Evolutionary conservation across 2,797 vertebrate genomes (phyloP), one percentile per base, ranked within the genome.

Genomic region (Chaenodraco wilsoni): DNA sequence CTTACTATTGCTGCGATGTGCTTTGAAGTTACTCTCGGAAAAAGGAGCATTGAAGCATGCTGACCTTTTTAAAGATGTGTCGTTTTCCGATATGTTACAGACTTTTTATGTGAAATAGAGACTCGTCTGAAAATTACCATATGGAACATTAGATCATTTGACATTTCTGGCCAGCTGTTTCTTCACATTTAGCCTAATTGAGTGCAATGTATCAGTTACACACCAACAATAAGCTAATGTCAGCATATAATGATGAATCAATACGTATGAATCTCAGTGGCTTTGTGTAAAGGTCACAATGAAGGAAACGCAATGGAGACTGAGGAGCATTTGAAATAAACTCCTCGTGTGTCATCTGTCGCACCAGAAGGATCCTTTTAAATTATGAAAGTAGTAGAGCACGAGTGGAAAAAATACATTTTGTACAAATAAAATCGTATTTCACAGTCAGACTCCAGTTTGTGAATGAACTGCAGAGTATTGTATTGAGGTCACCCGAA

Each of bases 251-350:
- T 51, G 60, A 75, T 71, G 77, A 84, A 87, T 89, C 73, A 81
- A 69, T 78, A 68, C 9, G 57, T 62, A 75, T 56, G 70, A 54
- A 77, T 83, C 68, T 76, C 69, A 15, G 63, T 33, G 73, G 78
- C 57, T 67, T 69, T 75, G 71, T 63, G 58, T 74, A 84, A 91
- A 90, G 90, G 86, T 89, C 81, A 83, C 52, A 16, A 46, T 46
- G 76, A 73, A 68, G 65, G 40, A 78, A 84, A 82, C 67, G 44
- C 21, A 82, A 72, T 66, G 44, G 62, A 80, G 79, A 77, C 68
- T 69, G 40, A 72, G 61, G 46, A 69, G 57, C 16, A 46, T 81
- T 62, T 33, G 44, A 72, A 77, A 90, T 82, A 55, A 84, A 82
- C 57, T 80, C 64, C 46, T 78, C 11, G 45, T 68, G 37, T 16